phyloP scores from a whole-genome alignment of 1,140 invertebrate genomes.

The Cotesia vestalis region DNA sequence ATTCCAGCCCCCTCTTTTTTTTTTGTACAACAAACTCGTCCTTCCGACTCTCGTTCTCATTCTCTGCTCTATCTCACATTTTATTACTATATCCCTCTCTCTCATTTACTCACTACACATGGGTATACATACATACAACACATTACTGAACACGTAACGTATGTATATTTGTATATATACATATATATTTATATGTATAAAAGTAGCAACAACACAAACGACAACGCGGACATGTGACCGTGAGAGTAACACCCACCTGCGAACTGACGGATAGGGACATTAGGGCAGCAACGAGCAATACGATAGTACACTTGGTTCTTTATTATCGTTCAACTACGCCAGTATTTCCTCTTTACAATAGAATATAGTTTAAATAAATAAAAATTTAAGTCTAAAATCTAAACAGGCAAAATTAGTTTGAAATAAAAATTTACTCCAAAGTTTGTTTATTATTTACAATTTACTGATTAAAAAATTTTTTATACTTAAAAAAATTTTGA shows the following conservation, averaged over 20 bases:
- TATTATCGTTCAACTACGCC: too few species aligned
- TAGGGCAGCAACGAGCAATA: slow-evolving; percentile 37
- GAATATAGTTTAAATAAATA: too few species aligned
- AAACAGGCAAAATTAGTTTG: too few species aligned
- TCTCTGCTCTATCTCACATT: slow-evolving; percentile 30
- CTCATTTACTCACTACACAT: slow-evolving; percentile 19
- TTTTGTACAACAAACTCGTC: slow-evolving; percentile 2
- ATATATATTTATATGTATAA: neutral
- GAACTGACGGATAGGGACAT: slow-evolving; percentile 32
- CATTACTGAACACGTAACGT: neutral
- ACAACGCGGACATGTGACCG: slow-evolving; percentile 25
- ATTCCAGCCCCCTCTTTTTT: slow-evolving; percentile 25
- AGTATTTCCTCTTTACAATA: too few species aligned
- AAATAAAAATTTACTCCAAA: too few species aligned
- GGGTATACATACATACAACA: neutral
- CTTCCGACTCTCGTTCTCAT: slow-evolving; percentile 28
- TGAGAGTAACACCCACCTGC: slow-evolving; percentile 49
- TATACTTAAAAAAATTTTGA: too few species aligned
- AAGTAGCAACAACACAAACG: too few species aligned
- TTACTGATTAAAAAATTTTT: too few species aligned
- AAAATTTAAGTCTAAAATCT: too few species aligned
- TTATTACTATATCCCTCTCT: neutral
- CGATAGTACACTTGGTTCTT: too few species aligned
- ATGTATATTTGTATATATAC: neutral
- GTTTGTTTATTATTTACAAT: too few species aligned